Evolutionary conservation across 2,888 invertebrate genomes (phyloP), one percentile per base, ranked within the genome.

Genomic region (Antitype chi): DNA sequence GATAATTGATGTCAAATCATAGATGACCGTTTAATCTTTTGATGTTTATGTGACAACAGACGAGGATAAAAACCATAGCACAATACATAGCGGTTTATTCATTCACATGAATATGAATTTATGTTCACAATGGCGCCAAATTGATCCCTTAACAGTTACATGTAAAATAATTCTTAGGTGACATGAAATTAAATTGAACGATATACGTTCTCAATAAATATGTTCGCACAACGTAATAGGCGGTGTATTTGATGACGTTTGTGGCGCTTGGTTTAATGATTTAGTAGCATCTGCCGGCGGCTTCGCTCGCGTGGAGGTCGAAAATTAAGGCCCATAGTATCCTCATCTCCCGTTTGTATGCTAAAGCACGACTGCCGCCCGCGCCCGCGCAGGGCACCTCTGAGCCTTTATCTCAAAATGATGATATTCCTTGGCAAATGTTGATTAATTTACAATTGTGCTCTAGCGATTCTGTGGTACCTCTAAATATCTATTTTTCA

Each of bases 41-140:
- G 60, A 71, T 69, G 84, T 91, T 87, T 84, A 88, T 86, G 83
- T 83, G 80, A 76, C 80, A 78, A 66, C 67, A 70, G 76, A 88
- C 84, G 59, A 86, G 82, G 74, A 55, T 81, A 82, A 89, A 90
- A 89, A 89, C 53, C 80, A 76, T 70, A 43, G 85, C 87, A 88
- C 74, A 74, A 86, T 88, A 88, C 77, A 75, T 83, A 74, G 70
- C 71, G 74, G 79, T 80, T 81, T 78, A 77, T 76, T 70, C 64
- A 78, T 76, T 68, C 64, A 80, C 76, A 87, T 85, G 82, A 87
- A 89, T 78, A 76, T 67, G 63, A 82, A 88, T 89, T 89, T 88
- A 89, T 87, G 86, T 62, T 84, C 66, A 81, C 62, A 85, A 82
- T 82, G 82, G 74, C 85, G 82, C 75, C 71, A 64, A 85, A 84